These are phyloP conservation scores for Ranitomeya imitator DNA, from an alignment of 2,113 vertebrate genomes.

Conservation along the genomic window DNA sequence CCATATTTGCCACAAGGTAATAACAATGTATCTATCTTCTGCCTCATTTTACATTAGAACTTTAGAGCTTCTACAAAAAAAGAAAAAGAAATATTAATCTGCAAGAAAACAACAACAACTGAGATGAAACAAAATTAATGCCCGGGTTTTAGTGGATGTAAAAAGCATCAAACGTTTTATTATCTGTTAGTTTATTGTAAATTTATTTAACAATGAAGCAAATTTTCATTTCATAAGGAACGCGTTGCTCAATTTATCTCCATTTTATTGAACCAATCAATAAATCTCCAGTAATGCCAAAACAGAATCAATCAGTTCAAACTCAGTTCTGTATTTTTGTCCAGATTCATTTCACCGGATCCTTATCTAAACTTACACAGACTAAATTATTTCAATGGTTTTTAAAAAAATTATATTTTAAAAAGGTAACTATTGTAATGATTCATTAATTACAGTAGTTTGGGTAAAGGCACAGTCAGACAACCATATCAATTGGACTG, in stretches of 20 bases:
- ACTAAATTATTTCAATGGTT: not conserved
- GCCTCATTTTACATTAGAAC: not conserved
- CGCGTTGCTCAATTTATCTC: not conserved
- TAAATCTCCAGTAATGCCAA: not conserved
- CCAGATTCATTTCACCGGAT: not conserved
- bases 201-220: slow-evolving; percentile 33
- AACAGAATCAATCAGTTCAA: too few species aligned
- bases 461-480: too few species aligned
- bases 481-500: too few species aligned
- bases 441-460: not conserved
- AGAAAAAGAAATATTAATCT: slow-evolving; percentile 23
- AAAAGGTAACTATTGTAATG: not conserved
- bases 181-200: slow-evolving; percentile 31
- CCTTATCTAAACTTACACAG: not conserved
- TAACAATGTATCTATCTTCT: not conserved
- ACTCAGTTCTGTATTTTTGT: not conserved
- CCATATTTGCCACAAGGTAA: not conserved
- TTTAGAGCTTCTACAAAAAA: slow-evolving; percentile 6
- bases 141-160: not conserved
- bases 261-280: not conserved
- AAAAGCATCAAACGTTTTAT: slow-evolving; percentile 23
- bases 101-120: slow-evolving; percentile 20
- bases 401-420: not conserved
- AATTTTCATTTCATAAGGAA: slow-evolving; percentile 15
- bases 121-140: slow-evolving; percentile 23